Base-by-base conservation (phyloP, 2,888 invertebrate species). In the Calameuta pallipes region DNA sequence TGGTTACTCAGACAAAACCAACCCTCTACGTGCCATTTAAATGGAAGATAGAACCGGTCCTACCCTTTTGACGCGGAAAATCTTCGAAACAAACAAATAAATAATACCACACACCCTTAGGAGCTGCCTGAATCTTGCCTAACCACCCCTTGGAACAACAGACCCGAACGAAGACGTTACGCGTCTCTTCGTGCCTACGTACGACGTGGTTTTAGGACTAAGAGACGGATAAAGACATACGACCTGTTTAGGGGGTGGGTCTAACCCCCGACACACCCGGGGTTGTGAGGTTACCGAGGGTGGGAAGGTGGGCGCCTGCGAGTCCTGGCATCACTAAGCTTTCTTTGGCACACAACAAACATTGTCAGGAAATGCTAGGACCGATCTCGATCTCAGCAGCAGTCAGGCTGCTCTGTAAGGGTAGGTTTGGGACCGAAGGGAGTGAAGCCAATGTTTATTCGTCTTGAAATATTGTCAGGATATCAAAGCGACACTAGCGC, bases 281-380 rank as follows among this genome's bases (percentile, higher is more conserved):
- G 23, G 23, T 41, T 33, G 33, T 70, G 70, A 12, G 70, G 70
- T 71, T 34, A 9, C 31, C 71, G 12, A 12, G 34, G 71, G 11
- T 0, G 12, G 34, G 6, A 34, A 31, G 11, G 33, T 3, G 36
- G 15, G 71, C 12, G 78, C 82, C 81, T 82, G 82, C 78, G 80
- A 80, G 76, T 76, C 75, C 73, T 37, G 78, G 33, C 75, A 77
- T 79, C 78, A 15, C 75, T 76, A 76, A 83, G 82, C 79, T 83
- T 82, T 79, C 80, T 75, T 82, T 77, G 41, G 78, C 76, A 78
- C 73, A 78, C 74, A 79, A 80, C 75, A 82, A 83, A 81, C 79
- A 81, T 77, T 73, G 70, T 31, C 41, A 71, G 69, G 34, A 77
- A 79, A 76, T 75, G 74, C n/a, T 33, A 36, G 70, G 34, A 13